Percentiles rank a stretch among this genome's conserved stretches.
Conservation (phyloP, 2,888 invertebrate species). For the Entomobrya multifasciata region DNA sequence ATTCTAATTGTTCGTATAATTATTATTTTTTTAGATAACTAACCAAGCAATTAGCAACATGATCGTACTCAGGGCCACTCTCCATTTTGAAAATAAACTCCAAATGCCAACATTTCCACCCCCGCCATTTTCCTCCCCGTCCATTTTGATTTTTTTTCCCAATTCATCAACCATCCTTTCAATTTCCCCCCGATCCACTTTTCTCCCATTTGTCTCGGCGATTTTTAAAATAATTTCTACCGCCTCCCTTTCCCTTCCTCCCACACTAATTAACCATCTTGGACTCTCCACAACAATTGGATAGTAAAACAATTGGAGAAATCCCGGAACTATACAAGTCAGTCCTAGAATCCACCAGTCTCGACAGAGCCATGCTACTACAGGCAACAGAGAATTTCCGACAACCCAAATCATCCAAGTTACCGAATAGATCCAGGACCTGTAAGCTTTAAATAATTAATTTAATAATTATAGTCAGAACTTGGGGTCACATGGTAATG, state of each 20-base stretch:
- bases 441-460: conserved; percentile 27
- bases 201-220: conserved; percentile 55
- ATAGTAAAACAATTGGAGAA: conserved; percentile 73
- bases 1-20: too few species aligned
- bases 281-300: conserved; percentile 79
- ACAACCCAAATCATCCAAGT: conserved; percentile 74
- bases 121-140: too few species aligned
- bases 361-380: conserved; percentile 80
- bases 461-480: too few species aligned
- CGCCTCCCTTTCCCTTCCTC: conserved; percentile 18
- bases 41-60: conserved; percentile 75
- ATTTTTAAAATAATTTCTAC: conserved; percentile 64
- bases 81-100: conserved; percentile 75
- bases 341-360: conserved; percentile 80
- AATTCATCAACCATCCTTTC: conserved; percentile 55
- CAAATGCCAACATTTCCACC: conserved; percentile 68
- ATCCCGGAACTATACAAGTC: conserved; percentile 77
- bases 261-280: conserved; percentile 77
- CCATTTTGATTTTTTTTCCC: conserved; percentile 34
- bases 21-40: too few species aligned
- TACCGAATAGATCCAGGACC: conserved; percentile 69
- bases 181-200: conserved; percentile 12
- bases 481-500: too few species aligned
- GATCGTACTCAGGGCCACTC: conserved; percentile 76
- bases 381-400: conserved; percentile 77